Base-by-base conservation (phyloP, 2,888 invertebrate species). In the Epiblema foenella region DNA sequence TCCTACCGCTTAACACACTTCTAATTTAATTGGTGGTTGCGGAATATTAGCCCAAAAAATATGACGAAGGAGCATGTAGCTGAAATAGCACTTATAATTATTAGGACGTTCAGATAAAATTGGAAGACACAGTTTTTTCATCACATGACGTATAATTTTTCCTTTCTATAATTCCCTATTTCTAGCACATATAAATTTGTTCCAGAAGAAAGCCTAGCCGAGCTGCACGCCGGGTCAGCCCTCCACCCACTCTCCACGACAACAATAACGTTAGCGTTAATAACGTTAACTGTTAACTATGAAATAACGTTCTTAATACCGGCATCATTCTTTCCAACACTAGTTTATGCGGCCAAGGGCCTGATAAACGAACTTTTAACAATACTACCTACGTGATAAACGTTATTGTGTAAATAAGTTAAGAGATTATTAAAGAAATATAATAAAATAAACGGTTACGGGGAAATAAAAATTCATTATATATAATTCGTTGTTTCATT, bases 121-220 rank as follows among this genome's bases (percentile, higher is more conserved):
- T 33, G 33, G 33, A 3, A 33, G 0, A 33, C 3, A 33, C 33
- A 33, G 8, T 33, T 33, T 33, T 33, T 8, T 8, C 8, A 8
- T 33, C 33, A 33, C 33, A 5, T 33, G 33, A 33, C 8, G 8
- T 39, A 39, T 0, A 42, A 42, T 58, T n/a, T 58, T n/a, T 33
- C 33, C 2, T 11, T 29, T 57, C 0, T 60, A 46, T 49, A n/a
- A 2, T 58, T 17, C 51, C 42, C 18, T 42, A 46, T 39, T 63
- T 62, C 76, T 88, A 84, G 85, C 75, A 69, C 80, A 66, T 65
- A 37, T n/a, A 73, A 81, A 70, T 85, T 93, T 92, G 91, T 93
- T 93, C 71, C 91, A 92, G 90, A 88, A 93, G 92, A 94, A 89
- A 93, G 93, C 78, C 88, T 93, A 68, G 93, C 93, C 0, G 93